Percentiles rank a stretch among this genome's conserved stretches.
Evolutionary conservation across 2,113 vertebrate genomes (phyloP).

Genomic region (Varanus komodoensis): DNA sequence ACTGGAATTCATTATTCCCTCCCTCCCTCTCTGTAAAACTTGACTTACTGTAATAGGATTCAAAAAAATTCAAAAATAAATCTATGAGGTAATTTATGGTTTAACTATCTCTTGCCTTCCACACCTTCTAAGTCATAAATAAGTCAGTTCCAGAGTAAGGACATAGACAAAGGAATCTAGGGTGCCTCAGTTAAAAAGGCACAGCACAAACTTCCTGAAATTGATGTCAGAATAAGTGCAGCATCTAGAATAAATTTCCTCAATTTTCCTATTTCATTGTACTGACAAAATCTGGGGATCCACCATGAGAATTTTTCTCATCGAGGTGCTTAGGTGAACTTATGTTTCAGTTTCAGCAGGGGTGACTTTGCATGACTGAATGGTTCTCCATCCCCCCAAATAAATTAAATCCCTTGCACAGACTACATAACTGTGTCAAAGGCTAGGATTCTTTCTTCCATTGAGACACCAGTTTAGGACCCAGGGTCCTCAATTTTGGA

Average conservation of each 20-base stretch:
- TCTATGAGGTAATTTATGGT: not conserved
- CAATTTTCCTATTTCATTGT: not conserved
- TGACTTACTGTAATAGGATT: slow-evolving; percentile 6
- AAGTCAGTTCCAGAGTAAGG: not conserved
- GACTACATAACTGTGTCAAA: not conserved
- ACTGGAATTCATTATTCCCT: slow-evolving; percentile 6
- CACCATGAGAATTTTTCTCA: not conserved
- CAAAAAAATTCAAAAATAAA: slow-evolving; percentile 21
- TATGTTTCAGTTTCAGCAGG: not conserved
- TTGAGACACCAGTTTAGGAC: too few relatives aligned
- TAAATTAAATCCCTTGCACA: not conserved
- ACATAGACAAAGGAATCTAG: not conserved
- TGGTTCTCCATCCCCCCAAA: not conserved
- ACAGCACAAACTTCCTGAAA: not conserved
- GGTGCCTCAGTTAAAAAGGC: not conserved
- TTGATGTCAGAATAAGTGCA: not conserved
- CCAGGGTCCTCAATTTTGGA: too few relatives aligned
- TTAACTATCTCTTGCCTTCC: not conserved
- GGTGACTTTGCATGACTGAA: not conserved
- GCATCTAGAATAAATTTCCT: not conserved
- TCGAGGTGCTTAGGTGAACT: not conserved
- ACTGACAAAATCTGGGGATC: not conserved
- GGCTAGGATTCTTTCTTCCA: not conserved
- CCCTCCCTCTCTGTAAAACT: not conserved
- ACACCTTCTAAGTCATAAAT: not conserved